phyloP scores from a whole-genome alignment of 2,888 invertebrate genomes.

The Sminthurinus aureus region DNA sequence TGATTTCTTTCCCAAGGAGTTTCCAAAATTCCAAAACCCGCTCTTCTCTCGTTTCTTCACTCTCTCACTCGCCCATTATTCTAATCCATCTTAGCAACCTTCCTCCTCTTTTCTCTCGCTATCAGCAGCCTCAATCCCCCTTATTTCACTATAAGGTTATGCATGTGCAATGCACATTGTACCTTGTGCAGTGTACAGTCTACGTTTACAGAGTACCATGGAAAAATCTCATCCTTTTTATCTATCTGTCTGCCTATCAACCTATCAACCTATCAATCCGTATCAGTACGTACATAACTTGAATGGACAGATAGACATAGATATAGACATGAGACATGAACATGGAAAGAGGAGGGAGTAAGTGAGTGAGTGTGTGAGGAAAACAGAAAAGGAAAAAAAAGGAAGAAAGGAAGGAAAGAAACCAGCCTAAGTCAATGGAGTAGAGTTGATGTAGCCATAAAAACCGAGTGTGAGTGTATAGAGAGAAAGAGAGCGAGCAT shows the following conservation, averaged over 20 bases:
- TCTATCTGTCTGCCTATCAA: not conserved
- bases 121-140: not conserved
- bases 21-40: not conserved
- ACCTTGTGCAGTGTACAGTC: not conserved
- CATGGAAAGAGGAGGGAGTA: not conserved
- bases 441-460: not conserved
- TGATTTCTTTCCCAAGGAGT: slow-evolving; percentile 30
- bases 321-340: not conserved
- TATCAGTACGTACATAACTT: not conserved
- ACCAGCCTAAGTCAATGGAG: slow-evolving; percentile 6
- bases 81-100: not conserved
- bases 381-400: too few species aligned
- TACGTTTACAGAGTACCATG: too few species aligned
- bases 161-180: not conserved
- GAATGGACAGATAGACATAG: not conserved
- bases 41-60: not conserved
- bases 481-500: not conserved
- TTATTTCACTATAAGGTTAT: not conserved
- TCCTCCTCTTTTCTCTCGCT: not conserved
- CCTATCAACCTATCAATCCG: not conserved
- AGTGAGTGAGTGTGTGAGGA: too few species aligned
- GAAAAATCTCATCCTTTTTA: too few species aligned
- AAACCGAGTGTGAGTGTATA: not conserved
- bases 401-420: too few species aligned
- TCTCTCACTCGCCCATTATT: not conserved